Evolutionary conservation across 2,888 invertebrate species (phyloP).

Genomic region (Plutella xylostella): DNA sequence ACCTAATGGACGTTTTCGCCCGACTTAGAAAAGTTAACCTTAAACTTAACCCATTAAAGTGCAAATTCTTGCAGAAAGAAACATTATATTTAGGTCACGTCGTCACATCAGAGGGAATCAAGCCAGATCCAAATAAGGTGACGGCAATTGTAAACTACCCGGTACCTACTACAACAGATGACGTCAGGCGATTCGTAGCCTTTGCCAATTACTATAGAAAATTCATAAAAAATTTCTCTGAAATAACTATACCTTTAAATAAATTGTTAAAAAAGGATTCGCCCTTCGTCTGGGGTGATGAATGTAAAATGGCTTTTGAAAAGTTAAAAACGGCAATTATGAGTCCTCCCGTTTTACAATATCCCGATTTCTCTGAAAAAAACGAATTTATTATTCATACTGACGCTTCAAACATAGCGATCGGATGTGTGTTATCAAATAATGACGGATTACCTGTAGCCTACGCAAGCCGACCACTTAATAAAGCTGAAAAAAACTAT

Average conservation of each 20-base stretch:
- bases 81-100: background rate
- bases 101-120: background rate
- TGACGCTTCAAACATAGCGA: constrained; percentile 20
- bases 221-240: constrained; percentile 5
- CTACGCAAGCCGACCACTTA: constrained; percentile 22
- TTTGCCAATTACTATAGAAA: background rate
- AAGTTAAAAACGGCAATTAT: constrained; percentile 7
- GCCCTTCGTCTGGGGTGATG: constrained; percentile 7
- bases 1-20: background rate
- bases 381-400: constrained; percentile 24
- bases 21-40: background rate
- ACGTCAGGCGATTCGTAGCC: background rate
- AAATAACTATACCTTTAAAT: constrained; percentile 22
- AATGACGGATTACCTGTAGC: constrained; percentile 15
- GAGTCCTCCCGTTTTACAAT: constrained; percentile 8
- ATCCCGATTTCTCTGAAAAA: constrained; percentile 16
- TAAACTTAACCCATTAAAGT: background rate
- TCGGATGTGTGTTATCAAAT: constrained; percentile 4
- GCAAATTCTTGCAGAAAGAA: background rate
- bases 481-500: constrained; percentile 22
- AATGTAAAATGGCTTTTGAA: constrained; percentile 10
- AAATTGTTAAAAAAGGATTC: background rate
- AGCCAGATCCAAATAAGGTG: background rate
- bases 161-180: background rate
- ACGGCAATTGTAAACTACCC: background rate